Conservation (phyloP, 2,888 invertebrate species). For the Augiades crinisus region DNA sequence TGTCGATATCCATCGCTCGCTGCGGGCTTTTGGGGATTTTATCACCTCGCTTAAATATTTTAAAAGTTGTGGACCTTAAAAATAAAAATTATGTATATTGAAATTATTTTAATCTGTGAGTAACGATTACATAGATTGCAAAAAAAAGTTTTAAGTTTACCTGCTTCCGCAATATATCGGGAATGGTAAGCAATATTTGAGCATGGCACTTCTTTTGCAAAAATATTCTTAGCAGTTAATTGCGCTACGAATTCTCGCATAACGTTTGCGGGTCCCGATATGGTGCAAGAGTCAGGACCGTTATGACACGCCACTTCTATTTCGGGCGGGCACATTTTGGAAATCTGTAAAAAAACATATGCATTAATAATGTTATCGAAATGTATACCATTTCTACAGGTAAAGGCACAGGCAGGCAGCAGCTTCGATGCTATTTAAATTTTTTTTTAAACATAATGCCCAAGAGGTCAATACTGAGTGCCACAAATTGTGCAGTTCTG, state of each 20-base stretch:
- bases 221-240: constrained; percentile 59
- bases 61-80: constrained; percentile 70
- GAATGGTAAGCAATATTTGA: constrained; percentile 95
- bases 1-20: constrained; percentile 88
- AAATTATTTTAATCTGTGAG: no score
- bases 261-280: constrained; percentile 87
- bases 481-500: no score
- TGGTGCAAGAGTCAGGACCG: constrained; percentile 87
- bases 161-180: constrained; percentile 87
- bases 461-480: no score
- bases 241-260: constrained; percentile 80
- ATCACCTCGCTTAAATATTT: constrained; percentile 81
- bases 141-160: constrained; percentile 43
- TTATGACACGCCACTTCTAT: constrained; percentile 92
- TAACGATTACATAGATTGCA: no score
- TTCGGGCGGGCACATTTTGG: constrained; percentile 64
- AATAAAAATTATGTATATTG: no score
- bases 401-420: no score
- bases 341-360: constrained; percentile 40
- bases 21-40: constrained; percentile 81
- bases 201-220: constrained; percentile 78
- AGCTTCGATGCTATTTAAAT: no score
- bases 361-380: not conserved
- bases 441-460: no score
- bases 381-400: no score